Base-by-base conservation (phyloP, 1,140 invertebrate species). In the Idris sp. region DNA sequence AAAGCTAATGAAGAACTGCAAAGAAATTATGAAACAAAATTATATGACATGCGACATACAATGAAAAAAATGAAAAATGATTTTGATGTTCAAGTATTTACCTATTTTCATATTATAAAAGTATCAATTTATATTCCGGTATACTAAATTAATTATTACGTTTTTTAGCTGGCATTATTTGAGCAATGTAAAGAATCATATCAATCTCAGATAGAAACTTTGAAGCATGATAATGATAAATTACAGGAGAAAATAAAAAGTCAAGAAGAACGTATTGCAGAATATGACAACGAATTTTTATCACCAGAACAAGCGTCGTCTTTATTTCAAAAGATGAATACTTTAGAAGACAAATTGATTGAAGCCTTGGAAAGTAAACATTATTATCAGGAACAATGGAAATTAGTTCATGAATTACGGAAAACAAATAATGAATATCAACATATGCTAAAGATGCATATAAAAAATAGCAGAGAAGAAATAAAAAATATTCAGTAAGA, bases 331-430 rank as follows among this genome's bases (percentile, higher is more conserved):
- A 84, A 90, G 26, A 56, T 90, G 78, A 88, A 89, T 59, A 84
- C 77, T 41, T 74, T 91, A n/a, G 88, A 91, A 72, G 86, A 90
- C 80, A 91, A 90, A 79, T 76, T 91, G 26, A 82, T 88, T 35
- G 86, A 80, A 16, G 84, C 88, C 2, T 78, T 87, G 19, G 88
- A 89, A 28, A 89, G 87, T 25, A 90, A 89, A 81, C 69, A 84
- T 25, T 91, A 90, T 81, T 91, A 91, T 74, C 91, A 91, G 81
- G 89, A 91, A 80, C 86, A 91, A 74, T 91, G 90, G 89, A 84
- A 83, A 1, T 86, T 87, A 19, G 87, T 89, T 2, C 85, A 88
- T 8, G 90, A 91, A 71, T 84, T 91, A 64, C 89, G 90, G 59
- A 79, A 79, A 31, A 76, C 86, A 41, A 90, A 89, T 79, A 81